Percentiles rank a stretch among this genome's conserved stretches.
Evolutionary conservation across 64 coral and sea anemone species (phyloP).

Genomic region (Actinia equina): DNA sequence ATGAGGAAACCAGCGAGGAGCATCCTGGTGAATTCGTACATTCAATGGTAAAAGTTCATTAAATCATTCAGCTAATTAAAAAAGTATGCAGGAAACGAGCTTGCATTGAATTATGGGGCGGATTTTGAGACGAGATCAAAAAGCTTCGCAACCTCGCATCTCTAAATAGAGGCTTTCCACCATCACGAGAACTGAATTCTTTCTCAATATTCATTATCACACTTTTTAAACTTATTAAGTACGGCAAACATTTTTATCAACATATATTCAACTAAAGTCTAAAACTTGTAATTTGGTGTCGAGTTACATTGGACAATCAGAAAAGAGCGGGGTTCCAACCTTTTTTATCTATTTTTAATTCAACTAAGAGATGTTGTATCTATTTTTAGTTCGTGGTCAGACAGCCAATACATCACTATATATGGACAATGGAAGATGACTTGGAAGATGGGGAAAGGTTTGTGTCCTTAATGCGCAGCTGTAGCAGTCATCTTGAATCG

Average conservation of each 20-base stretch:
- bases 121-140: too few relatives aligned
- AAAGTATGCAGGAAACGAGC: too few relatives aligned
- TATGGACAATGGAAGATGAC: neutral
- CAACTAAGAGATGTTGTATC: neutral
- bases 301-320: too few relatives aligned
- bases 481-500: neutral
- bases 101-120: too few relatives aligned
- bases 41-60: neutral
- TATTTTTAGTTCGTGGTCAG: neutral
- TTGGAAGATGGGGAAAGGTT: neutral
- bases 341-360: neutral
- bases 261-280: too few relatives aligned
- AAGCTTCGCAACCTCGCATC: too few relatives aligned
- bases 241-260: too few relatives aligned
- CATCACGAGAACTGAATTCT: neutral
- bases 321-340: too few relatives aligned
- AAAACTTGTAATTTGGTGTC: too few relatives aligned
- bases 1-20: neutral
- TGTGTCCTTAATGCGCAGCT: neutral
- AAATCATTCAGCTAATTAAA: neutral
- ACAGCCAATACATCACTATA: neutral
- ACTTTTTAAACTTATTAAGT: too few relatives aligned
- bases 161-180: neutral
- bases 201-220: too few relatives aligned
- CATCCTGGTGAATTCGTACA: slow-evolving; percentile 21